phyloP scores from a whole-genome alignment of 92 coral and sea anemone species.

The Micromussa lordhowensis region DNA sequence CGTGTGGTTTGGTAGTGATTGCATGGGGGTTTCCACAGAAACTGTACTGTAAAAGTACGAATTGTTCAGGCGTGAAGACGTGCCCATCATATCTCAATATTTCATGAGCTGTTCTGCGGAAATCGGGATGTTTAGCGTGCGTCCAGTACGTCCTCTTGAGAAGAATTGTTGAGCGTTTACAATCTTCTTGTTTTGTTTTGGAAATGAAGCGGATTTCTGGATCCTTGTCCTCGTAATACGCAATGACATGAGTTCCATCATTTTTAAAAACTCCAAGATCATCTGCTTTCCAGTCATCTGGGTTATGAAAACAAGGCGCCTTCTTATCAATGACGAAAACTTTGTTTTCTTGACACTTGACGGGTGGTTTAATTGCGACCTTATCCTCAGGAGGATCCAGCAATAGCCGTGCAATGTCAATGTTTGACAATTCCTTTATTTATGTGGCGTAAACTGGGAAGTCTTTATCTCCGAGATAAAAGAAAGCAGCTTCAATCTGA shows the following conservation, averaged over 20 bases:
- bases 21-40: too few species aligned
- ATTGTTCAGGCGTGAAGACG: too few species aligned
- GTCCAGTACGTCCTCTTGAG: constrained; percentile 61
- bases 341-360: too few species aligned
- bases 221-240: too few species aligned
- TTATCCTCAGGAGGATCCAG: too few species aligned
- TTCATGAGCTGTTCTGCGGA: constrained; percentile 35
- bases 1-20: constrained; percentile 35
- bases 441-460: constrained; percentile 31
- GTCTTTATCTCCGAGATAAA: constrained; percentile 42
- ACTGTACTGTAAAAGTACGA: too few species aligned
- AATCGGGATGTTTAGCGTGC: constrained; percentile 39
- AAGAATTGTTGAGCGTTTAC: constrained; percentile 8
- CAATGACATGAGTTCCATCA: constrained; percentile 18
- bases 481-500: too few species aligned
- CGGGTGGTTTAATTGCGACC: too few species aligned
- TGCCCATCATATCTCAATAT: too few species aligned
- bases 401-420: constrained; percentile 27
- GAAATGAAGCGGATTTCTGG: too few species aligned
- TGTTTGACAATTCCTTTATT: constrained; percentile 34
- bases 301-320: constrained; percentile 12
- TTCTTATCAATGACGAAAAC: constrained; percentile 34
- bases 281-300: constrained; percentile 62
- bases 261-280: too few species aligned
- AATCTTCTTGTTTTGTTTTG: constrained; percentile 34